Base-by-base conservation (phyloP, 2,113 vertebrate species). In the Malurus melanocephalus region DNA sequence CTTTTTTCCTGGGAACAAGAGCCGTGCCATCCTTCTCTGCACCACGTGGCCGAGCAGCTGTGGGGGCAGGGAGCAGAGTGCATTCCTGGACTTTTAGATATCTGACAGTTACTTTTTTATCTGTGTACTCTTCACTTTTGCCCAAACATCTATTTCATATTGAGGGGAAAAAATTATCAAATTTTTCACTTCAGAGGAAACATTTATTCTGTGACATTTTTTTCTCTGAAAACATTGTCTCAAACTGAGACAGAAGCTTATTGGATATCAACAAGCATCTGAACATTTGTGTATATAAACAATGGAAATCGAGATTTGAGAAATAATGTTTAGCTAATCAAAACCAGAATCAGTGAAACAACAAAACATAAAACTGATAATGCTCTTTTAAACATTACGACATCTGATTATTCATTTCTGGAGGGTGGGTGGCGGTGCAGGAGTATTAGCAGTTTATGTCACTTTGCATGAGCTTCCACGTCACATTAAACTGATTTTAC, bases 391-490 rank as follows among this genome's bases (percentile, higher is more conserved):
- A 78, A 61, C 6, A 18, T 40, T 28, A 13, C 5, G 33, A 28
- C 2, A 28, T 16, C 14, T 42, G 33, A 16, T 61, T 40, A 30
- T 18, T 27, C 43, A 35, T 46, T 46, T 17, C 21, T 11, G 11
- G 16, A 9, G 10, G 2, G 9, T 26, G 9, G 5, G 10, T 56
- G 5, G 7, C 4, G 9, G 3, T 14, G 10, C 10, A 56, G 32
- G 16, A 49, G 3, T 23, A 61, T 10, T 28, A 69, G 12, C 28
- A 45, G 18, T 21, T 18, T 9, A 4, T 7, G 42, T 71, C 23
- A n/a, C 7, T 79, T 56, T 46, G 16, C 14, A 11, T 43, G 20
- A 82, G 19, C 22, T 51, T 86, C n/a, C 24, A 12, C 7, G 15
- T 78, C 35, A 85, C 7, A 52, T 56, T 65, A 74, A n/a, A 33